Evolutionary conservation across 2,113 vertebrate species (phyloP).

Genomic region (Pterophyllum scalare): DNA sequence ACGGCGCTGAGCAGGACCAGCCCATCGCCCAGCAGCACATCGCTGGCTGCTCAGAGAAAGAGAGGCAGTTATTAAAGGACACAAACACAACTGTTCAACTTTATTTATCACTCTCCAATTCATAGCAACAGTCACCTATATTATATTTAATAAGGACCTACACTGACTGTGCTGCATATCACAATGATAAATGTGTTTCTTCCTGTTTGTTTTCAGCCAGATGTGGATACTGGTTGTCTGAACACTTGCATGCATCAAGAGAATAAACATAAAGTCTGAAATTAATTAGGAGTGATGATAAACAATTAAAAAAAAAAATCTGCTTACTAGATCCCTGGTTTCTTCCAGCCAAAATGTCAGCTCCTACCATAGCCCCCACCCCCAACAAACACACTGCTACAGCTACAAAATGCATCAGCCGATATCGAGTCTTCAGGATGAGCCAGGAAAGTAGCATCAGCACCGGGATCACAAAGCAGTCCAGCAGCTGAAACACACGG

Average conservation of each 20-base stretch:
- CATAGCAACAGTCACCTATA: neutral
- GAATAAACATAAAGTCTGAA: neutral
- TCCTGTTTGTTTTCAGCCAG: neutral
- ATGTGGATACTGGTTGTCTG: neutral
- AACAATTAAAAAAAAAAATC: neutral
- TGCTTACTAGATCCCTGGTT: slow-evolving; percentile 85
- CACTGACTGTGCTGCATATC: neutral
- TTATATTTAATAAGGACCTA: neutral
- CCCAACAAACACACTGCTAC: slow-evolving; percentile 91
- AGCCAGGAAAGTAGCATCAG: slow-evolving; percentile 97
- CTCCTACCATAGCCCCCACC: slow-evolving; percentile 95
- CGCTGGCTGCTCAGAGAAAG: slow-evolving; percentile 76
- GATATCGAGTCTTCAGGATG: slow-evolving; percentile 90
- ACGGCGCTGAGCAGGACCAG: slow-evolving; percentile 91
- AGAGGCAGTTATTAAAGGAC: neutral
- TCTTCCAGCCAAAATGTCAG: slow-evolving; percentile 89
- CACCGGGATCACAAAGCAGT: slow-evolving; percentile 95
- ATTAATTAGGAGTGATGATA: neutral
- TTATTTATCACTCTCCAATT: neutral
- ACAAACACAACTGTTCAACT: neutral
- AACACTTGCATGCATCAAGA: neutral
- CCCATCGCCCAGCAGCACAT: slow-evolving; percentile 89
- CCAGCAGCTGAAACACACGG: slow-evolving; percentile 86
- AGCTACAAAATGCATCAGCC: slow-evolving; percentile 87
- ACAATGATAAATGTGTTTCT: neutral